Evolutionary conservation across 2,797 vertebrate genomes (phyloP).

Genomic region (Parambassis ranga): DNA sequence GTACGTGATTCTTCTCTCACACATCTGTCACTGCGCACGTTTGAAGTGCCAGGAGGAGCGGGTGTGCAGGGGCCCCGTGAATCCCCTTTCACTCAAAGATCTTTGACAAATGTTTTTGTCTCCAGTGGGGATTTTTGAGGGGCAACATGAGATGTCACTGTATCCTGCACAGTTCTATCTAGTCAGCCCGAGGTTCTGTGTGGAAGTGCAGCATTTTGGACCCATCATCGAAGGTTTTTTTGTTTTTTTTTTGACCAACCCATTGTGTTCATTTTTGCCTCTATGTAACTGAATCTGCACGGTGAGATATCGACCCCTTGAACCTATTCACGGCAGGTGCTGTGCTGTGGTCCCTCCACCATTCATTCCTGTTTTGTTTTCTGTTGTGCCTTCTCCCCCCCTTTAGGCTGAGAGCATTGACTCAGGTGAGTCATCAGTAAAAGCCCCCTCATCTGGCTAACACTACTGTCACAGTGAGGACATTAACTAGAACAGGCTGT

Average conservation of each 20-base stretch:
- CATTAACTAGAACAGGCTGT: constrained; percentile 45
- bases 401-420: constrained; percentile 33
- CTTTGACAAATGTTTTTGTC: constrained; percentile 30
- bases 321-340: constrained; percentile 23
- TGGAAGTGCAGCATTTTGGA: constrained; percentile 47
- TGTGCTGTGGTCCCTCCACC: constrained; percentile 24
- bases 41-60: constrained; percentile 16
- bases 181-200: constrained; percentile 37
- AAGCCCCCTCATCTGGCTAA: constrained; percentile 46
- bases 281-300: constrained; percentile 51
- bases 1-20: background rate
- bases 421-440: constrained; percentile 65
- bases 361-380: constrained; percentile 10
- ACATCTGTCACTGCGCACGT: constrained; percentile 21
- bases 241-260: constrained; percentile 38
- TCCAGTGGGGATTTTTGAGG: constrained; percentile 22
- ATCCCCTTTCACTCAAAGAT: constrained; percentile 7
- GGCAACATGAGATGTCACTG: constrained; percentile 59
- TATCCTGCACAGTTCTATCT: constrained; percentile 31
- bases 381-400: background rate
- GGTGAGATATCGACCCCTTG: constrained; percentile 21
- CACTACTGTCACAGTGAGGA: constrained; percentile 38
- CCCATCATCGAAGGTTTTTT: constrained; percentile 2
- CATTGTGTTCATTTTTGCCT: constrained; percentile 40
- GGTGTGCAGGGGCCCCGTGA: constrained; percentile 10